Base-by-base conservation (phyloP, 2,797 vertebrate species). In the Pygocentrus nattereri region DNA sequence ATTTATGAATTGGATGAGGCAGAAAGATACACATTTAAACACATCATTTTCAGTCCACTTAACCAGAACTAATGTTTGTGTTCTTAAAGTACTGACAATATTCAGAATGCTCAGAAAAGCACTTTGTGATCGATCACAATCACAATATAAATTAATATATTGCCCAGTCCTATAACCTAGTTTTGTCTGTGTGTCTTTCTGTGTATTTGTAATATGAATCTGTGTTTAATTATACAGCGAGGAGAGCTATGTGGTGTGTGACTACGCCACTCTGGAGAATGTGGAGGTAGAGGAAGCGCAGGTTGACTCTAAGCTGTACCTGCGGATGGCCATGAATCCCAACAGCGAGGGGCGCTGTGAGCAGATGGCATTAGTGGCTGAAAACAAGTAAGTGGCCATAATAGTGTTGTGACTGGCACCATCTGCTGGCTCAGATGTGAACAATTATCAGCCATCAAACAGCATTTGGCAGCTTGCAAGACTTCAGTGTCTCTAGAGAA, bases 241-340 rank as follows among this genome's bases (percentile, higher is more conserved):
- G 88, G 98, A 98, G 86, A 97, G 94, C 91, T 99, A 97, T 71
- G 65, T 91, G 0, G 98, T 99, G 81, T 93, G 95, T 88, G 97
- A 98, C 91, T 98, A 99, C 0, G 96, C 96, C 84, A 97, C 90
- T 49, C 86, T 95, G 89, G 93, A 96, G 81, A 95, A 97, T 5
- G 76, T 98, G 68, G 92, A 90, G 0, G 96, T 96, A 86, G 93
- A 94, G 80, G 90, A 94, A 44, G 76, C 88, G 0, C 94, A 95
- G 61, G 86, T 27, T 0, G 86, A 88, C 82, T 85, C 2, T 31
- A 94, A 90, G 82, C 85, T 95, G 76, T 89, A 92, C 79, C 95
- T 99, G 49, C 93, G 88, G 11, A 94, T 99, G 86, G 86, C 87
- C 58, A 94, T 99, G 96, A 95, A 89, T 79, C 95, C 41, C 83